Evolutionary conservation across 2,797 vertebrate genomes (phyloP).

Genomic region (Acrocephalus scirpaceus): DNA sequence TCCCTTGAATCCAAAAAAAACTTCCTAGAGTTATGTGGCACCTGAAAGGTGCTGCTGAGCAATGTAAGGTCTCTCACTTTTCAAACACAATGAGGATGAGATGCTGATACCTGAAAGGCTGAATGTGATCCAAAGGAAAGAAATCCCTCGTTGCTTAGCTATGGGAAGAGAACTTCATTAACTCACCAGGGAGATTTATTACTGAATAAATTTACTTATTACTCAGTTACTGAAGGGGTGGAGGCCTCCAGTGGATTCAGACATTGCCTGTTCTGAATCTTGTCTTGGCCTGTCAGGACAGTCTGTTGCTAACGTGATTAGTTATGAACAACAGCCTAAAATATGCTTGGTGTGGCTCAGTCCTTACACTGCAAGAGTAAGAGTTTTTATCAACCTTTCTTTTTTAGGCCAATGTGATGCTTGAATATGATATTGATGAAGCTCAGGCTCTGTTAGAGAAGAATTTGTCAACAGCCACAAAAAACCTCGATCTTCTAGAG

Average conservation of each 20-base stretch:
- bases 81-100: background rate
- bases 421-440: conserved; percentile 98
- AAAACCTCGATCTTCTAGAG: conserved; percentile 93
- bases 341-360: background rate
- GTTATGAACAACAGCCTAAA: background rate
- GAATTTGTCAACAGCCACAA: conserved; percentile 92
- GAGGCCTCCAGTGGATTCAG: background rate
- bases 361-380: background rate
- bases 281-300: background rate
- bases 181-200: background rate
- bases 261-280: background rate
- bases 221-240: background rate
- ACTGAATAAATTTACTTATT: background rate
- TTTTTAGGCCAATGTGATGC: conserved; percentile 94
- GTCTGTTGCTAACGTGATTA: background rate
- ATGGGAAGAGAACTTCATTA: background rate
- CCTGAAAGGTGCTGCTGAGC: background rate
- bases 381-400: background rate
- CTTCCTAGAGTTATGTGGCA: background rate
- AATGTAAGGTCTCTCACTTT: background rate
- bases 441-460: conserved; percentile 95
- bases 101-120: background rate
- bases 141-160: background rate
- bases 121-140: background rate
- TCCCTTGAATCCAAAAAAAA: background rate